Evolutionary conservation across 2,797 vertebrate genomes (phyloP).

Genomic region (Pangasius mekongensis): DNA sequence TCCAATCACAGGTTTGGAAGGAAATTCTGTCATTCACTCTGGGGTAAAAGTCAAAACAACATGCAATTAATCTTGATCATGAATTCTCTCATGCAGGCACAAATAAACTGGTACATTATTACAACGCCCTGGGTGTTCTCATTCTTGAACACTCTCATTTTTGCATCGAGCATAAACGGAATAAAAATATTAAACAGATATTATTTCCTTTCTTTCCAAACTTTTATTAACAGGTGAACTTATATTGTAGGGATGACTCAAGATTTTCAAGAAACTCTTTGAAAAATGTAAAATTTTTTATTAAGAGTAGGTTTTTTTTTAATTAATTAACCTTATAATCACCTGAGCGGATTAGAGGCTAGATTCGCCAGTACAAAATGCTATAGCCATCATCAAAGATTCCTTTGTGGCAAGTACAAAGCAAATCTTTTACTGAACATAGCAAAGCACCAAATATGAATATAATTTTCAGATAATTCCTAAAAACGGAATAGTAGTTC

Average conservation of each 20-base stretch:
- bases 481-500: not conserved
- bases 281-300: not conserved
- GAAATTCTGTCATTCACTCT: not conserved
- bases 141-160: not conserved
- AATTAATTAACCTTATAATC: too few relatives aligned
- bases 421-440: not conserved
- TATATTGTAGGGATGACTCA: not conserved
- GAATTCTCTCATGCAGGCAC: not conserved
- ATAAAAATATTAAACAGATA: not conserved
- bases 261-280: not conserved
- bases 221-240: not conserved
- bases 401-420: not conserved
- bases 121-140: not conserved
- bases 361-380: not conserved
- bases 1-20: not conserved
- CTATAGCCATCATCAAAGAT: not conserved
- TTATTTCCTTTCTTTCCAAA: not conserved
- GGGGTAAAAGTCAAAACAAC: not conserved
- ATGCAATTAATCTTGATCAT: conserved; percentile 19
- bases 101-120: not conserved
- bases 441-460: not conserved
- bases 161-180: not conserved
- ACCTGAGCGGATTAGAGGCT: too few relatives aligned
- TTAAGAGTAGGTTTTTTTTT: not conserved
- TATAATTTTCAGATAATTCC: not conserved